Base-by-base conservation (phyloP, 2,888 invertebrate species). In the Andrena dorsata region DNA sequence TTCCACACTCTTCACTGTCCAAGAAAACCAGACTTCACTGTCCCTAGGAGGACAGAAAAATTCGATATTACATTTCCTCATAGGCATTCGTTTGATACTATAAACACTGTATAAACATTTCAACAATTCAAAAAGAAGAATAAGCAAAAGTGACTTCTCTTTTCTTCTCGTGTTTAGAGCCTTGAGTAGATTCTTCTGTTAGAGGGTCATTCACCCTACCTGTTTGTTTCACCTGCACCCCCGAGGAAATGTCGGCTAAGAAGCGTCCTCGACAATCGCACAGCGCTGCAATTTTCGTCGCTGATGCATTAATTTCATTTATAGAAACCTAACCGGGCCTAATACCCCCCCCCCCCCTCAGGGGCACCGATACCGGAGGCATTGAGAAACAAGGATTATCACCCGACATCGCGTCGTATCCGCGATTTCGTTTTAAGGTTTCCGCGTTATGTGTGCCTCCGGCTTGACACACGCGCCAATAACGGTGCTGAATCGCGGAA, bases 261-360 rank as follows among this genome's bases (percentile, higher is more conserved):
- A 6, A 47, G 26, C 41, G 26, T 41, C 41, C 41, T 16, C 41
- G 41, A 41, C 13, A 4, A 23, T 2, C 10, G 20, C 16, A 8
- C 20, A 23, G 28, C n/a, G 3, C 10, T 2, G 32, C 10, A 63
- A 76, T 70, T 71, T 84, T 72, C 53, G 51, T 20, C 74, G 35
- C 61, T 16, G 47, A 1, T 32, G 35, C 71, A 60, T 70, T 86
- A 86, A 87, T 85, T 85, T 75, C 82, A 86, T 87, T 85, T 84
- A 76, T 85, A 76, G 86, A 87, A 87, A 86, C 85, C 85, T 53
- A 56, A 64, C 77, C 47, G 30, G 77, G 65, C 47, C 66, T 85
- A 86, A 86, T 83, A 60, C 86, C 61, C 65, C 60, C 26, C 61
- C 64, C 86, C 61, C 65, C 60, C 26, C 61, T 66, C 81, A 80